These are phyloP conservation scores for Troilus luridus DNA, from an alignment of 2,888 invertebrate genomes.

Conservation along the genomic window DNA sequence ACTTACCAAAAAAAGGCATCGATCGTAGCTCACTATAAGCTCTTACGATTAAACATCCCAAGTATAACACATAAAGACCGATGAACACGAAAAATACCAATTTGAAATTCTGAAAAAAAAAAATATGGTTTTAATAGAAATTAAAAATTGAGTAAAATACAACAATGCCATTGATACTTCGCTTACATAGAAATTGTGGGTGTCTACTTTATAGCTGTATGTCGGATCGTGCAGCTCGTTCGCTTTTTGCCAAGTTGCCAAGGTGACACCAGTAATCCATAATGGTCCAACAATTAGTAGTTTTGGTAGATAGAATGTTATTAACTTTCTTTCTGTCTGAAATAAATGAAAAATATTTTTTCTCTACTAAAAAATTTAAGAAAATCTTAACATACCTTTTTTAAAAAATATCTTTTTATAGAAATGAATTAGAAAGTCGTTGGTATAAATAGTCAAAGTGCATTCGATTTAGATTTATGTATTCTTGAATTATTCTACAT, in stretches of 20 bases:
- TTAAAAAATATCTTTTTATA: neutral
- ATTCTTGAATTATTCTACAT: too few relatives aligned
- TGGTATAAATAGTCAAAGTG: too few relatives aligned
- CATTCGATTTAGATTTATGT: too few relatives aligned
- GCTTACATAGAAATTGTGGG: conserved; percentile 85
- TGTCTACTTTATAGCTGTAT: conserved; percentile 89
- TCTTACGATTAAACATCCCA: conserved; percentile 85
- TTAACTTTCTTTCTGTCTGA: conserved; percentile 88
- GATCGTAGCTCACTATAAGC: conserved; percentile 95
- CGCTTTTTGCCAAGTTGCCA: conserved; percentile 92
- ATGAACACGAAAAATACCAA: conserved; percentile 90
- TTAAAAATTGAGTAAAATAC: neutral
- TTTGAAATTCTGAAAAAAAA: conserved; percentile 83
- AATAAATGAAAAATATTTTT: conserved; percentile 61
- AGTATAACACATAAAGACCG: conserved; percentile 87
- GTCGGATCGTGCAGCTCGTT: conserved; percentile 92
- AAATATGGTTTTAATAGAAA: conserved; percentile 4
- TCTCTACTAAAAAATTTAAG: neutral
- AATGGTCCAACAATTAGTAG: conserved; percentile 86
- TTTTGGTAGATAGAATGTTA: conserved; percentile 93
- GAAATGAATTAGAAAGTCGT: neutral
- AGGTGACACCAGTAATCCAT: conserved; percentile 88
- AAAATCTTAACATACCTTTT: neutral
- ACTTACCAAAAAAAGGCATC: conserved; percentile 97
- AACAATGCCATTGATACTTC: conserved; percentile 1